Conservation (phyloP, 2,797 vertebrate genomes). For the Lycodopsis pacificus region DNA sequence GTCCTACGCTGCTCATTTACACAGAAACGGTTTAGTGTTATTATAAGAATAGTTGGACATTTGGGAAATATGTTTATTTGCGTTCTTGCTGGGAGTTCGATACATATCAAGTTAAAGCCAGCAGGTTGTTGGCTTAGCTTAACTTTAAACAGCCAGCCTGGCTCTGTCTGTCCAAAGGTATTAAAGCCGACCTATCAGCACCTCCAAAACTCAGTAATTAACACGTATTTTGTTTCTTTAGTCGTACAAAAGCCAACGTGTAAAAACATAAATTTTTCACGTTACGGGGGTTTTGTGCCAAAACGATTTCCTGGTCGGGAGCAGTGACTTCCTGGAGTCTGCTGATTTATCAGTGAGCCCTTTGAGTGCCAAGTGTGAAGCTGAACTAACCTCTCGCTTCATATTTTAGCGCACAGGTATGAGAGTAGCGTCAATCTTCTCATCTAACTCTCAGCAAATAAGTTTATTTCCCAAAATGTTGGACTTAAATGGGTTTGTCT, state of each 20-base stretch:
- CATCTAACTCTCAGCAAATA: neutral
- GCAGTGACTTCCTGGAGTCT: too few species aligned
- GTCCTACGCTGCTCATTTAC: neutral
- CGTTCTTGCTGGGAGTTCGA: neutral
- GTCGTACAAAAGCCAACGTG: neutral
- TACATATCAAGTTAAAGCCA: neutral
- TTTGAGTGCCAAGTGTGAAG: neutral
- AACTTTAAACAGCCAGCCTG: neutral
- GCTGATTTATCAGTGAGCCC: neutral
- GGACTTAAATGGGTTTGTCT: constrained; percentile 17
- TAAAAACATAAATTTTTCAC: neutral
- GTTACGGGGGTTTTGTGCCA: neutral
- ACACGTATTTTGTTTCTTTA: neutral
- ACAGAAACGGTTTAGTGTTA: neutral
- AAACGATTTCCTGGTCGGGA: too few species aligned
- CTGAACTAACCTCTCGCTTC: neutral
- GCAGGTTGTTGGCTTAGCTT: neutral
- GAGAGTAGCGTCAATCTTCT: neutral
- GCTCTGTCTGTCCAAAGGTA: neutral
- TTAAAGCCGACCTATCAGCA: neutral
- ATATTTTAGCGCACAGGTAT: neutral
- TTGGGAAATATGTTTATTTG: neutral
- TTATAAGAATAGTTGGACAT: neutral
- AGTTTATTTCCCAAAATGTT: constrained; percentile 4
- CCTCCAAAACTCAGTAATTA: neutral